Base-by-base conservation (phyloP, 2,797 vertebrate genomes). In the Etheostoma nigrum region DNA sequence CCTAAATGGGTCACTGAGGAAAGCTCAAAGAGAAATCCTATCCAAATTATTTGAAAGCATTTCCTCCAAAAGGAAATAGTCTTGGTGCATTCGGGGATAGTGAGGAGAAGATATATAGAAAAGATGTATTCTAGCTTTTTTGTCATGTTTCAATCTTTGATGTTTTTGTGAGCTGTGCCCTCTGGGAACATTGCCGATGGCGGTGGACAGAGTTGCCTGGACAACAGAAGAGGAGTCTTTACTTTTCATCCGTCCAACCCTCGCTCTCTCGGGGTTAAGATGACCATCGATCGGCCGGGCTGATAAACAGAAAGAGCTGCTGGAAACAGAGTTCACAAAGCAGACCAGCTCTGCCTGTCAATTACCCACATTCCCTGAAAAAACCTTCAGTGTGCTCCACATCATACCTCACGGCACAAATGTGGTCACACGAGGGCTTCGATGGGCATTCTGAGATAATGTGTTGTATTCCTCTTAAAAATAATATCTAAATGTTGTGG, bases 161-260 rank as follows among this genome's bases (percentile, higher is more conserved):
- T 91, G 77, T 86, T 89, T 78, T 25, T 86, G 67, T 70, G 78
- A 80, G 84, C 36, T 0, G 8, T 64, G 68, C 45, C 87, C 82
- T 67, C 36, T 60, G 89, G 89, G 92, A 92, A 71, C 62, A 6
- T 62, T 33, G 86, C 85, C 90, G 70, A 69, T 72, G 86, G 89
- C 85, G 36, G 42, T 85, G 91, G 87, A 88, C 86, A 83, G 88
- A 91, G 81, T 72, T 81, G 78, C 83, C 61, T 18, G 53, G 51
- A 87, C 88, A 92, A 93, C 90, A 94, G 92, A 94, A 92, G 91
- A 78, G 78, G 74, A 86, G 86, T 83, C 85, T 90, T 90, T 87
- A 86, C 78, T 87, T 91, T 91, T 89, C 79, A 89, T 91, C 90
- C 76, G 30, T 69, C 78, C 86, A 79, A 86, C 86, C 85, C 88